Percentiles rank a stretch among this genome's conserved stretches.
Conservation (phyloP, 2,113 vertebrate genomes). For the Strigops habroptila region DNA sequence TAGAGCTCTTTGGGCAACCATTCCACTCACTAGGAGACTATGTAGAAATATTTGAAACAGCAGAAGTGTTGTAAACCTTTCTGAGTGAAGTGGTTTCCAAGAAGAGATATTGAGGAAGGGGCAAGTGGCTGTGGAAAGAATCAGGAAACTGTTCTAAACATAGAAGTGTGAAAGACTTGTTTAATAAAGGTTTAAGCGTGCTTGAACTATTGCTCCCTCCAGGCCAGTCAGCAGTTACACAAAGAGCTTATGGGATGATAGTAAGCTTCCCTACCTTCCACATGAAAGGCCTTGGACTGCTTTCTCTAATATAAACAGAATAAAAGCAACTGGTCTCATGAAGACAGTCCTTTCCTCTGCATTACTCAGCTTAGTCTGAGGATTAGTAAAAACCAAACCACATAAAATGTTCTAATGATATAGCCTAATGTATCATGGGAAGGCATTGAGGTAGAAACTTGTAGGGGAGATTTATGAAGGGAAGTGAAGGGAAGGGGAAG, state of each 20-base stretch:
- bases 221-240: not conserved
- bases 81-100: not conserved
- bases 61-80: not conserved
- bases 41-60: not conserved
- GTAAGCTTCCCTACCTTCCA: constrained; percentile 5
- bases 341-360: not conserved
- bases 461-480: not conserved
- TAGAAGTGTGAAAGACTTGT: not conserved
- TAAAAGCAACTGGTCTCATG: not conserved
- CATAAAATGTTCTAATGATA: not conserved
- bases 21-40: not conserved
- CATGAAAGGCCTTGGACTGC: constrained; percentile 26
- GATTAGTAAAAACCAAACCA: constrained; percentile 5
- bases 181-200: constrained; percentile 17
- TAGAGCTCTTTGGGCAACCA: not conserved
- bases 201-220: not conserved
- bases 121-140: not conserved
- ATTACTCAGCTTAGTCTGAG: not conserved
- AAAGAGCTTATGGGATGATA: not conserved
- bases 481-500: not conserved
- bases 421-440: not conserved
- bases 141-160: not conserved
- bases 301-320: not conserved
- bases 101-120: not conserved
- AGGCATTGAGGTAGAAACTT: not conserved